These are phyloP conservation scores for Acipenser transmontanus DNA, from an alignment of 2,797 vertebrate genomes.

Conservation along the genomic window DNA sequence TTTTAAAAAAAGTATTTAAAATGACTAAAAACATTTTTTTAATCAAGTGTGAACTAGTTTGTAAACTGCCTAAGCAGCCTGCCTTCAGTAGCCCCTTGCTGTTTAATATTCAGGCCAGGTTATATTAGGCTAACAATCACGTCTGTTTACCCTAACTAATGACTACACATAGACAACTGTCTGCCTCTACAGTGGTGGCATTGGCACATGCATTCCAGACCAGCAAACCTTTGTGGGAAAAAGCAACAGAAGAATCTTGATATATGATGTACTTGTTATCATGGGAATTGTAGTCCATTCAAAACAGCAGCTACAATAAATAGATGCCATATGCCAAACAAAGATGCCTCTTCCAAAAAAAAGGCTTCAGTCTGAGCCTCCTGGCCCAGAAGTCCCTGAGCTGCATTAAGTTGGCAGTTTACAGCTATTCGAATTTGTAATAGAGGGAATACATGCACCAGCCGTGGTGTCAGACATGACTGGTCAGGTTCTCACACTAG, in stretches of 20 bases:
- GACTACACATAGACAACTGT: slow-evolving; percentile 55
- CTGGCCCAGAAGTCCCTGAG: slow-evolving; percentile 40
- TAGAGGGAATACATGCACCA: too few relatives aligned
- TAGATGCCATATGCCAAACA: slow-evolving; percentile 66
- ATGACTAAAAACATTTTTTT: too few relatives aligned
- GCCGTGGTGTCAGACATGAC: too few relatives aligned
- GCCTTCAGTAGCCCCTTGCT: slow-evolving; percentile 5
- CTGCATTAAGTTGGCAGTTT: slow-evolving; percentile 30
- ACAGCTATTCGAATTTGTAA: too few relatives aligned
- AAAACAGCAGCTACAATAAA: slow-evolving; percentile 62
- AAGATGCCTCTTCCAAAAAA: slow-evolving; percentile 58
- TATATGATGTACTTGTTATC: slow-evolving; percentile 58
- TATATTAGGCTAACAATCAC: slow-evolving; percentile 31
- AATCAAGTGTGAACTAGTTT: neutral
- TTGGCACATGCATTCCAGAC: slow-evolving; percentile 52
- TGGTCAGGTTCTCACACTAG: too few relatives aligned
- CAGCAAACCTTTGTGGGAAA: slow-evolving; percentile 59
- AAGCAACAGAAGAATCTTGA: slow-evolving; percentile 53
- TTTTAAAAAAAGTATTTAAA: too few relatives aligned
- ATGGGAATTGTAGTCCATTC: slow-evolving; percentile 59
- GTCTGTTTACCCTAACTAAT: slow-evolving; percentile 58
- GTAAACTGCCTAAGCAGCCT: neutral
- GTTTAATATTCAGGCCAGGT: slow-evolving; percentile 12
- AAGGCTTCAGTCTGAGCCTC: slow-evolving; percentile 39
- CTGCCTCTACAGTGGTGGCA: slow-evolving; percentile 45